Evolutionary conservation across 2,113 vertebrate genomes (phyloP).

Genomic region (Arothron firmamentum): DNA sequence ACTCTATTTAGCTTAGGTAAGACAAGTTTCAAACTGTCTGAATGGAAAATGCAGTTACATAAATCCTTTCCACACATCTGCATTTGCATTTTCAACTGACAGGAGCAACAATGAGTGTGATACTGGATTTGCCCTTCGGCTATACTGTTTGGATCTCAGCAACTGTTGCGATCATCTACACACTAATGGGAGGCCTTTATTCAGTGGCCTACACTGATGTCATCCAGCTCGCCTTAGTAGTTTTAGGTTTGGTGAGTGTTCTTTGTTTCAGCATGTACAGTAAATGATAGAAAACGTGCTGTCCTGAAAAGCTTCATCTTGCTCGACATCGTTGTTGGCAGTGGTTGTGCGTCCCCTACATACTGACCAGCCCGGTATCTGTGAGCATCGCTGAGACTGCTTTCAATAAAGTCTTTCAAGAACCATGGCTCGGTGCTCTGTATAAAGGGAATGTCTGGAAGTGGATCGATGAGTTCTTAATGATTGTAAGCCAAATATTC

Average conservation of each 20-base stretch:
- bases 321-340: background rate
- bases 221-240: conserved; percentile 56
- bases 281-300: too few species aligned
- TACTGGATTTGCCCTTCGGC: conserved; percentile 51
- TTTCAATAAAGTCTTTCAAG: conserved; percentile 50
- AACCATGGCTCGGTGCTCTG: conserved; percentile 54
- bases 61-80: background rate
- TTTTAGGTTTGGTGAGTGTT: conserved; percentile 54
- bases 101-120: conserved; percentile 55
- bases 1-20: background rate
- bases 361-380: conserved; percentile 39
- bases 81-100: background rate
- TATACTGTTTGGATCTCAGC: conserved; percentile 59
- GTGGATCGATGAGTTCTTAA: conserved; percentile 59
- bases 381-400: conserved; percentile 49
- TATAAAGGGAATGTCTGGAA: conserved; percentile 17
- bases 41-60: background rate
- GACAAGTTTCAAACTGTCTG: background rate
- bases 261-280: background rate
- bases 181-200: conserved; percentile 62
- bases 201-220: conserved; percentile 66
- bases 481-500: conserved; percentile 44
- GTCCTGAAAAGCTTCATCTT: background rate
- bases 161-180: conserved; percentile 58
- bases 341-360: conserved; percentile 62